Conservation (phyloP, 2,797 vertebrate species). For the Rhinogobio ventralis region DNA sequence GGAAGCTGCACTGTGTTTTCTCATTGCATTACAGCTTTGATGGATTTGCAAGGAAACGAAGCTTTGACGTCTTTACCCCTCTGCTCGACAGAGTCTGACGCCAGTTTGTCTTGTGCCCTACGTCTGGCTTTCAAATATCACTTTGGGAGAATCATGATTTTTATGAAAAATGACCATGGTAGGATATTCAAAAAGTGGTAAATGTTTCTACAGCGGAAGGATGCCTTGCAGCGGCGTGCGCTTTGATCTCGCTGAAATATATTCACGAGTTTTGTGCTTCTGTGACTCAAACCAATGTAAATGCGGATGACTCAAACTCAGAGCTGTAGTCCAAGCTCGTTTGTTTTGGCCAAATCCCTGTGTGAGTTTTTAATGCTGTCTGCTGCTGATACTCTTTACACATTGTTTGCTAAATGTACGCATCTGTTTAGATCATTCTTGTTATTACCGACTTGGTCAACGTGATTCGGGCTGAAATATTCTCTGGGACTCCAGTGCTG, state of each 20-base stretch:
- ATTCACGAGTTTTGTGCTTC: conserved; percentile 12
- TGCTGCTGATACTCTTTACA: conserved; percentile 8
- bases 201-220: conserved; percentile 23
- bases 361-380: neutral
- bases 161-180: conserved; percentile 55
- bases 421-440: conserved; percentile 28
- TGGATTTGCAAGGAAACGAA: conserved; percentile 43
- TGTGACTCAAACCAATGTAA: conserved; percentile 35
- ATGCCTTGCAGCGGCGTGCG: neutral
- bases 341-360: conserved; percentile 28
- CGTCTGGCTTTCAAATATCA: conserved; percentile 53
- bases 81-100: conserved; percentile 45
- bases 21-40: conserved; percentile 59
- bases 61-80: conserved; percentile 46
- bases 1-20: conserved; percentile 31
- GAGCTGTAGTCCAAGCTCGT: conserved; percentile 18
- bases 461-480: conserved; percentile 9
- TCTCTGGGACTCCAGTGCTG: conserved; percentile 13
- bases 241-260: conserved; percentile 39
- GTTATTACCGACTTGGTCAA: conserved; percentile 30
- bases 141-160: conserved; percentile 49
- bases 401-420: conserved; percentile 20
- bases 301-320: conserved; percentile 30
- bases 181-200: conserved; percentile 39
- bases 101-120: conserved; percentile 56